Conservation (phyloP, 2,888 invertebrate species). For the Atherix ibis region DNA sequence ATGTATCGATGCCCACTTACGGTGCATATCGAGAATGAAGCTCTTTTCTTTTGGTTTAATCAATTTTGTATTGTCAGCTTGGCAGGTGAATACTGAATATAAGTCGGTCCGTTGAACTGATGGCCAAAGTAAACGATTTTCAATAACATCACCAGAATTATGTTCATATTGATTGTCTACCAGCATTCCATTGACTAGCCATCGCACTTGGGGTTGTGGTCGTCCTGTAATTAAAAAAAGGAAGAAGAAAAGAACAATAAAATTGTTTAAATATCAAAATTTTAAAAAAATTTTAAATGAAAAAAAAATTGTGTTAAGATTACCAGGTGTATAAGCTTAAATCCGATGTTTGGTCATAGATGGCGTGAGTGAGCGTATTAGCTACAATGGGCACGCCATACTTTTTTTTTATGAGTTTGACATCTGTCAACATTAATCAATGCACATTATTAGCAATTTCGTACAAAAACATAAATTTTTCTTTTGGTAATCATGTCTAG, state of each 20-base stretch:
- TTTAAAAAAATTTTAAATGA: too few relatives aligned
- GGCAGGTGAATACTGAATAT: constrained; percentile 74
- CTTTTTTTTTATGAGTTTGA: too few relatives aligned
- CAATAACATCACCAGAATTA: constrained; percentile 72
- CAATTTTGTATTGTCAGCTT: constrained; percentile 70
- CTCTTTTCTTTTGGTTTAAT: constrained; percentile 64
- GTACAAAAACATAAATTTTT: too few relatives aligned
- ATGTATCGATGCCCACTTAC: too few relatives aligned
- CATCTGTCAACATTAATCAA: too few relatives aligned
- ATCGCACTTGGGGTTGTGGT: constrained; percentile 66
- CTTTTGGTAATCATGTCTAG: too few relatives aligned
- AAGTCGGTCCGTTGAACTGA: constrained; percentile 62
- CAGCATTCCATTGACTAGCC: constrained; percentile 65
- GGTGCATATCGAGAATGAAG: constrained; percentile 58
- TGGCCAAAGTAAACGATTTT: constrained; percentile 62
- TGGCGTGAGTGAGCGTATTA: too few relatives aligned
- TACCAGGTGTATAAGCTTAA: too few relatives aligned
- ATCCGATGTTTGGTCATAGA: too few relatives aligned
- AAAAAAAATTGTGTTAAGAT: too few relatives aligned
- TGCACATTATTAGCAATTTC: too few relatives aligned
- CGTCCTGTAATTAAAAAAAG: constrained; percentile 39
- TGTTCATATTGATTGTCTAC: constrained; percentile 72
- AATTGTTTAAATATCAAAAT: neutral
- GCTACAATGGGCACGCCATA: too few relatives aligned
- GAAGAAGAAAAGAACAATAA: constrained; percentile 1